Evolutionary conservation across 1,140 invertebrate genomes (phyloP).

Genomic region (Kradibia gibbosae): DNA sequence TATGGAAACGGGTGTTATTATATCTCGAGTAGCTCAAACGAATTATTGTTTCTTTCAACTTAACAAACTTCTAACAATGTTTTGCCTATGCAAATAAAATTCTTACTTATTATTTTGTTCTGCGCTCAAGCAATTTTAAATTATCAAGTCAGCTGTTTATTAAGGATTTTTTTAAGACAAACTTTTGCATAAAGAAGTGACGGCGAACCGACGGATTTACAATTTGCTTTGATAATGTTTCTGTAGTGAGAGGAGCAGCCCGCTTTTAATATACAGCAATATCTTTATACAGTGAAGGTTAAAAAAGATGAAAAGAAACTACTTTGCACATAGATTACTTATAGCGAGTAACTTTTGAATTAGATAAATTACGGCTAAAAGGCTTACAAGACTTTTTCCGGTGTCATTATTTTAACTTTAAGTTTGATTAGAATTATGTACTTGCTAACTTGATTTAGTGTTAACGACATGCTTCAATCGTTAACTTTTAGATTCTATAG

Average conservation of each 20-base stretch:
- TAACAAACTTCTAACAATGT: not conserved
- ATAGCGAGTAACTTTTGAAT: not conserved
- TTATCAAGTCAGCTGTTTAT: too few relatives aligned
- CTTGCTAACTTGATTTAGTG: constrained; percentile 30
- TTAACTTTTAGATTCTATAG: constrained; percentile 15
- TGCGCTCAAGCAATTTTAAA: too few relatives aligned
- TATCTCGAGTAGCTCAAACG: not conserved
- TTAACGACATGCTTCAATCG: constrained; percentile 27
- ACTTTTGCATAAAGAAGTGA: too few relatives aligned
- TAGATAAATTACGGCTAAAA: not conserved
- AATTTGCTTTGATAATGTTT: too few relatives aligned
- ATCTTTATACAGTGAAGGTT: not conserved
- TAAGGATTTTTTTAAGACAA: too few relatives aligned
- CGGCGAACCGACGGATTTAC: too few relatives aligned
- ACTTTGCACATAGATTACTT: not conserved
- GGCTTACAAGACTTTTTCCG: not conserved
- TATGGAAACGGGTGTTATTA: not conserved
- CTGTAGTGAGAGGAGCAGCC: too few relatives aligned
- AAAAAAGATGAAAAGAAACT: not conserved
- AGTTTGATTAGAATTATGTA: not conserved
- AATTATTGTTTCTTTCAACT: not conserved
- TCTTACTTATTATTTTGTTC: too few relatives aligned
- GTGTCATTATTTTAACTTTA: not conserved
- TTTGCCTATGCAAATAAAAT: too few relatives aligned
- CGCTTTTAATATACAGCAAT: not conserved